Evolutionary conservation across 2,797 vertebrate genomes (phyloP).

Genomic region (Sebastes vulpes): DNA sequence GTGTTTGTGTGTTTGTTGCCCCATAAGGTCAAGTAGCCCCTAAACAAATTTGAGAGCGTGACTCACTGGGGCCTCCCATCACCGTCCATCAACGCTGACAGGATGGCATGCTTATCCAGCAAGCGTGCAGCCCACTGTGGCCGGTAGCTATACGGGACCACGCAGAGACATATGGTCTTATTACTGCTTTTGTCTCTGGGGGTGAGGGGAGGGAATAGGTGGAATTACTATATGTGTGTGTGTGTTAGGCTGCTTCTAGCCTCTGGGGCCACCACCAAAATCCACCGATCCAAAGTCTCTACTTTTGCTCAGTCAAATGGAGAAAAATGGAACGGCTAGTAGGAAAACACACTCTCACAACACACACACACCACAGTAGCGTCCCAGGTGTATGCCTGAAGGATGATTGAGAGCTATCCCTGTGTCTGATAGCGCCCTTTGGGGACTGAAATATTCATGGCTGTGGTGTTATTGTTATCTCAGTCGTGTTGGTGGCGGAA

Average conservation of each 20-base stretch:
- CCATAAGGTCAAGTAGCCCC: slow-evolving; percentile 64
- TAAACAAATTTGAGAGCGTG: slow-evolving; percentile 61
- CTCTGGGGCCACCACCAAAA: slow-evolving; percentile 52
- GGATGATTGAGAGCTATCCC: slow-evolving; percentile 72
- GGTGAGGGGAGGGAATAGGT: slow-evolving; percentile 42
- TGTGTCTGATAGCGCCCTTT: slow-evolving; percentile 53
- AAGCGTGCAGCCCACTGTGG: slow-evolving; percentile 55
- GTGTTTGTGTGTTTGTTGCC: slow-evolving; percentile 11
- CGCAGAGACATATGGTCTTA: slow-evolving; percentile 68
- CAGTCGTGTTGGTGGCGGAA: slow-evolving; percentile 48
- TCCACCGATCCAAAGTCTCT: slow-evolving; percentile 50
- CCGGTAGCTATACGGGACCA: slow-evolving; percentile 49
- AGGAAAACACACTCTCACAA: slow-evolving; percentile 30
- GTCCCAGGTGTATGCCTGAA: slow-evolving; percentile 64
- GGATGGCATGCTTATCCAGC: slow-evolving; percentile 61
- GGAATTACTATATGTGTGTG: slow-evolving; percentile 38
- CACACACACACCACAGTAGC: slow-evolving; percentile 1
- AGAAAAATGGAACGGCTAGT: slow-evolving; percentile 51
- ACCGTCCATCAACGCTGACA: slow-evolving; percentile 69
- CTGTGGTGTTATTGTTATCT: slow-evolving; percentile 66
- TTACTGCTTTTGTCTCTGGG: slow-evolving; percentile 65
- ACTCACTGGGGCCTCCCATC: slow-evolving; percentile 63
- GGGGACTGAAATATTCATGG: slow-evolving; percentile 73
- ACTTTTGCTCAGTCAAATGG: slow-evolving; percentile 41
- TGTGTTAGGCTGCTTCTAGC: neutral